These are phyloP conservation scores for Tragelaphus imberbis DNA, from an alignment of 2,113 vertebrate species.

Conservation along the genomic window DNA sequence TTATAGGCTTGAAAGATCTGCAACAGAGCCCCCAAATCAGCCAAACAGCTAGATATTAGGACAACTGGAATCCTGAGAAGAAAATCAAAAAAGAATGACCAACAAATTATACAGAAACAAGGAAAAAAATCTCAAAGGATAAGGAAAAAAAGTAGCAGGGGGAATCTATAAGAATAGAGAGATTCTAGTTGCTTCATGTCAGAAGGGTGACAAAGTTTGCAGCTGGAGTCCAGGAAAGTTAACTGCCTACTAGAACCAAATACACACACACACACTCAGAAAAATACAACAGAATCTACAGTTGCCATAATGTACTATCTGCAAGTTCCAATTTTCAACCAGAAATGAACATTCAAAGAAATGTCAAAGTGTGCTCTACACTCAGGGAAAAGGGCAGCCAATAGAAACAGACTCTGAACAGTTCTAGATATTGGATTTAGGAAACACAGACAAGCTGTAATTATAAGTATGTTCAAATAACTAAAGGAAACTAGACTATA, in stretches of 20 bases:
- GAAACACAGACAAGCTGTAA: constrained; percentile 6
- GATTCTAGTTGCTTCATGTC: not conserved
- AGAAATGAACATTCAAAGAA: not conserved
- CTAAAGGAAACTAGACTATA: not conserved
- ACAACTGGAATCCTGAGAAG: not conserved
- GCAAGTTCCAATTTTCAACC: constrained; percentile 7
- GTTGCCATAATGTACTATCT: not conserved
- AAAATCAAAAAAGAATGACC: not conserved
- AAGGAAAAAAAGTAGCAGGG: not conserved
- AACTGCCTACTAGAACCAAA: not conserved
- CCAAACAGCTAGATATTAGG: not conserved
- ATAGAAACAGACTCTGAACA: not conserved
- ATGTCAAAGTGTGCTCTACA: not conserved
- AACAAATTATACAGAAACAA: not conserved
- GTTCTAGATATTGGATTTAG: not conserved
- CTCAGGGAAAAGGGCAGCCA: not conserved
- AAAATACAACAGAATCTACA: constrained; percentile 12
- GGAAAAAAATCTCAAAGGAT: not conserved
- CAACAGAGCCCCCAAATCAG: not conserved
- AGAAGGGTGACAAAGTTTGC: not conserved
- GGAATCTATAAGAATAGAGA: not conserved
- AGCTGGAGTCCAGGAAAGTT: not conserved
- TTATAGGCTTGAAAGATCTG: not conserved
- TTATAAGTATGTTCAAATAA: constrained; percentile 7
- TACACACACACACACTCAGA: not conserved